A percentile compares a stretch with the other conserved stretches of the same genome.
phyloP scores from a whole-genome alignment of 2,888 invertebrate genomes.

The Tipula helvola region DNA sequence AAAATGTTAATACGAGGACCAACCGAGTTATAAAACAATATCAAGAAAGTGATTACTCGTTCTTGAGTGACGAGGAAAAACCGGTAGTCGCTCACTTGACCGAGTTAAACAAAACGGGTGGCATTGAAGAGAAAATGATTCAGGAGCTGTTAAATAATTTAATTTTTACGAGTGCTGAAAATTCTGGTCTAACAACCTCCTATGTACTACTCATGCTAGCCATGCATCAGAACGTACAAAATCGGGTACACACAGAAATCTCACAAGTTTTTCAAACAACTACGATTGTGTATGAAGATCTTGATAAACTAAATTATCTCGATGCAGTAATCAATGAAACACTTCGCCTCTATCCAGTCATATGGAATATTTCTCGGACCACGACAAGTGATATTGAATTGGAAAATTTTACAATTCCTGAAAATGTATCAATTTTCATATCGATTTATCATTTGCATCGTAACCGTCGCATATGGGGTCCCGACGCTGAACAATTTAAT shows the following conservation, averaged over 20 bases:
- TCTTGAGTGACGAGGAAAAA: neutral
- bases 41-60: neutral
- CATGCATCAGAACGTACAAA: conserved; percentile 6
- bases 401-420: neutral
- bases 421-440: neutral
- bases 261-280: neutral
- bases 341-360: neutral
- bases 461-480: neutral
- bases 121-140: neutral
- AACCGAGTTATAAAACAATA: neutral
- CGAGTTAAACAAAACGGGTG: neutral
- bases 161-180: neutral
- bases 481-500: neutral
- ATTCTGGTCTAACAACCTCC: neutral
- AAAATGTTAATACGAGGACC: neutral
- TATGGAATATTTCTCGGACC: neutral
- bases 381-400: neutral
- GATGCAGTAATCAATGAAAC: conserved; percentile 10
- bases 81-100: neutral
- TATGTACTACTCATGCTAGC: neutral
- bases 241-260: neutral
- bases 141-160: neutral
- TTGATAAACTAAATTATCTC: neutral
- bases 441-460: neutral
- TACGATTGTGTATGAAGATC: neutral